A percentile compares a stretch with the other conserved stretches of the same genome.
Evolutionary conservation across 2,113 vertebrate species (phyloP).

Genomic region (Aepyceros melampus): DNA sequence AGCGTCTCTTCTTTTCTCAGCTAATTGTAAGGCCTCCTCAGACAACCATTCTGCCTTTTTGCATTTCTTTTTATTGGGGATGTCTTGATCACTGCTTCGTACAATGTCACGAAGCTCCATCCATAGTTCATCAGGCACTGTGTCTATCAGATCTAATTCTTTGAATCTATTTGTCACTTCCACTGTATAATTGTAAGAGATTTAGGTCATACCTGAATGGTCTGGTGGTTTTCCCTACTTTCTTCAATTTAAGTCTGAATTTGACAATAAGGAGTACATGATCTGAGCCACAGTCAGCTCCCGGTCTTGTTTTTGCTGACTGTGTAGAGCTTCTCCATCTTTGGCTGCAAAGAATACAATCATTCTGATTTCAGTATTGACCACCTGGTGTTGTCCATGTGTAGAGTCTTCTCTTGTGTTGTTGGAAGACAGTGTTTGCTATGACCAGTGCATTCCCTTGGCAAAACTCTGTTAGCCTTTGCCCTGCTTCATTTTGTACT

Average conservation of each 20-base stretch:
- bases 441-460: neutral
- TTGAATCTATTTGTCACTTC: neutral
- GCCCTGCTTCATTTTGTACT: neutral
- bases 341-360: neutral
- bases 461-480: neutral
- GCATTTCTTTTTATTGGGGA: neutral
- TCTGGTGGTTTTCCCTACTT: neutral
- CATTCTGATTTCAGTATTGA: neutral
- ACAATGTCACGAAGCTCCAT: neutral
- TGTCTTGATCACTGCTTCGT: neutral
- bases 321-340: neutral
- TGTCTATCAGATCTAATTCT: neutral
- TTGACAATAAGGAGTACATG: neutral
- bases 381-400: neutral
- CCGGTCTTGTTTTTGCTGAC: neutral
- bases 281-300: neutral
- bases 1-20: neutral
- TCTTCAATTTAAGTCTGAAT: neutral
- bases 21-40: neutral
- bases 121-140: neutral
- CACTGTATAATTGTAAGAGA: neutral
- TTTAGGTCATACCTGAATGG: neutral
- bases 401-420: neutral
- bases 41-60: neutral
- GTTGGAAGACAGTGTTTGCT: neutral